Conservation (phyloP, 1,140 invertebrate species). For the Amyelois transitella region DNA sequence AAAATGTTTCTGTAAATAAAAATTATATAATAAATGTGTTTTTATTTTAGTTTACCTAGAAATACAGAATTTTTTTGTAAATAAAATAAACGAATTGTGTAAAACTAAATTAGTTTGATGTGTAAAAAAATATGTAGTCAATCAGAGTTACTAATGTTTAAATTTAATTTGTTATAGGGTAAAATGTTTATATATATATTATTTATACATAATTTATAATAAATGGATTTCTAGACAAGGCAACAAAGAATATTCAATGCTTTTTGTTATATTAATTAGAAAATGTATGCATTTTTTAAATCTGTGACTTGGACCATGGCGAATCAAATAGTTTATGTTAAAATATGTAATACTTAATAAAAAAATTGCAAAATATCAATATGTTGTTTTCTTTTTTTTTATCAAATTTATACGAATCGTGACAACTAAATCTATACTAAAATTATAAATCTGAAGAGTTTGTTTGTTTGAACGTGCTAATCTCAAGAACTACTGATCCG, state of each 20-base stretch:
- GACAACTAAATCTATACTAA: too few relatives aligned
- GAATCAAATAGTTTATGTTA: conserved; percentile 20
- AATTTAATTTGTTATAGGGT: conserved; percentile 1
- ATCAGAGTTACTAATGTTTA: conserved; percentile 10
- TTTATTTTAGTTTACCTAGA: conserved; percentile 5
- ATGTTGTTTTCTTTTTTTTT: background rate
- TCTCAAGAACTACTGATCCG: too few relatives aligned
- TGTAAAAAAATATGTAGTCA: conserved; percentile 9
- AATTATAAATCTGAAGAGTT: too few relatives aligned
- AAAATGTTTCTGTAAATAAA: conserved; percentile 7
- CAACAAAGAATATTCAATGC: background rate
- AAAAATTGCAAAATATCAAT: conserved; percentile 3
- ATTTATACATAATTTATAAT: too few relatives aligned
- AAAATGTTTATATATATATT: background rate
- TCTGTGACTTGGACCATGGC: conserved; percentile 25
- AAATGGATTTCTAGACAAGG: too few relatives aligned
- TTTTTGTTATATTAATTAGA: background rate
- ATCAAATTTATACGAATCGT: too few relatives aligned
- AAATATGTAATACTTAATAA: conserved; percentile 10
- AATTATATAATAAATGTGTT: conserved; percentile 2
- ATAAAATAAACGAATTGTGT: conserved; percentile 3
- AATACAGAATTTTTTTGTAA: conserved; percentile 1
- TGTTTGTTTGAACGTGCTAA: too few relatives aligned
- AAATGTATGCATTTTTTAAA: background rate
- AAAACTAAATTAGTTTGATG: conserved; percentile 7